Evolutionary conservation across 2,797 vertebrate genomes (phyloP).

Genomic region (Strix occidentalis): DNA sequence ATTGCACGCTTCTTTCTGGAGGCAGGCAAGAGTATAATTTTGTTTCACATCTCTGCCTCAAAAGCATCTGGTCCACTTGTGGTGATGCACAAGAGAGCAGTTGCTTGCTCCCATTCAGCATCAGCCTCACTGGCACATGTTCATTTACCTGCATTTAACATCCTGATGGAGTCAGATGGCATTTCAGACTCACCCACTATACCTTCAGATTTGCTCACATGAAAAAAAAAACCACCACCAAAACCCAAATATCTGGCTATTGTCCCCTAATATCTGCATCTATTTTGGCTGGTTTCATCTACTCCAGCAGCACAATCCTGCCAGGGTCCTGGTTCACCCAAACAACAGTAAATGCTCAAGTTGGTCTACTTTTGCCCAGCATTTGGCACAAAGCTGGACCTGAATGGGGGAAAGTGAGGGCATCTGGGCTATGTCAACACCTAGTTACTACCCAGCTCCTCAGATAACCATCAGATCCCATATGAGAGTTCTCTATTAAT

Average conservation of each 20-base stretch:
- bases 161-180: background rate
- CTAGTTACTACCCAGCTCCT: background rate
- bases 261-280: background rate
- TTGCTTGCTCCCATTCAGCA: background rate
- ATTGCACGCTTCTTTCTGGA: slow-evolving; percentile 18
- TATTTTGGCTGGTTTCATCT: background rate
- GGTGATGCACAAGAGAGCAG: background rate
- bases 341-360: background rate
- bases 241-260: background rate
- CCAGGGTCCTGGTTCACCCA: background rate
- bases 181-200: background rate
- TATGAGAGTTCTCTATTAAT: background rate
- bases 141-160: slow-evolving; percentile 19
- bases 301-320: background rate
- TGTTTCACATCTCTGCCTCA: slow-evolving; percentile 20
- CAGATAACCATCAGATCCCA: background rate
- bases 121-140: background rate
- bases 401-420: background rate
- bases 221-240: background rate
- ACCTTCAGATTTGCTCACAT: background rate
- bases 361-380: background rate
- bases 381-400: background rate
- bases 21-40: slow-evolving; percentile 24
- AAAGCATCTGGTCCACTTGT: slow-evolving; percentile 24
- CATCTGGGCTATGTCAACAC: background rate